These are phyloP conservation scores for Capricornis sumatraensis DNA, from an alignment of 2,113 vertebrate species.

Conservation along the genomic window DNA sequence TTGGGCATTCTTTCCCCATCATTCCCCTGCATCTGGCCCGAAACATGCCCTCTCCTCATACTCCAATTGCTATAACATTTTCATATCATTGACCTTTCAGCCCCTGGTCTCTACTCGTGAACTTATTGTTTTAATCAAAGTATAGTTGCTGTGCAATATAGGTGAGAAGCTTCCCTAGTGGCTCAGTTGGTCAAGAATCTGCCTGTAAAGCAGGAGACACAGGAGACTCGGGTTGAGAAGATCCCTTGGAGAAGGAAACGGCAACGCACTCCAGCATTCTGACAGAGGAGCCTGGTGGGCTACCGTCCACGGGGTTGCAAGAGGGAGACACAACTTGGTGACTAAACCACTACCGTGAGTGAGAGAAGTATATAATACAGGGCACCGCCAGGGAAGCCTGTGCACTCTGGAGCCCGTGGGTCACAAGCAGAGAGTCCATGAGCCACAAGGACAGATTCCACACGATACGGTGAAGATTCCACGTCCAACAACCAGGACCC, in stretches of 20 bases:
- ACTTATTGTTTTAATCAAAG: not conserved
- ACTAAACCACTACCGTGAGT: not conserved
- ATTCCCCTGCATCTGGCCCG: too few relatives aligned
- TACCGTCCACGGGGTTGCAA: not conserved
- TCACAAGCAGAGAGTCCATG: not conserved
- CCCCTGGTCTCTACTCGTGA: not conserved
- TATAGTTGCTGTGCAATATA: not conserved
- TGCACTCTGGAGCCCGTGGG: not conserved
- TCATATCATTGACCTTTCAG: not conserved
- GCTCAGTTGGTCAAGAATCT: not conserved
- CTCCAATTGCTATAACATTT: not conserved
- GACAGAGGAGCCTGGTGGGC: rapidly evolving
- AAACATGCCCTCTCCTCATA: not conserved
- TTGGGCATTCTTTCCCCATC: not conserved
- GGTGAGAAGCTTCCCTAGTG: not conserved
- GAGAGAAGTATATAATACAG: not conserved
- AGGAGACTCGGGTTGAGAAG: not conserved
- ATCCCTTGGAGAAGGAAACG: not conserved
- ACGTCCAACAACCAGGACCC: not conserved
- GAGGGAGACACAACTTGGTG: not conserved
- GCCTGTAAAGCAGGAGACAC: not conserved
- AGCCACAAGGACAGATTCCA: not conserved
- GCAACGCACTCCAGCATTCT: not conserved
- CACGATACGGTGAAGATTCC: rapidly evolving
- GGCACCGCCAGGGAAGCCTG: not conserved